Evolutionary conservation across 2,113 vertebrate genomes (phyloP), one percentile per base, ranked within the genome.

Genomic region (Phalacrocorax pelagicus): DNA sequence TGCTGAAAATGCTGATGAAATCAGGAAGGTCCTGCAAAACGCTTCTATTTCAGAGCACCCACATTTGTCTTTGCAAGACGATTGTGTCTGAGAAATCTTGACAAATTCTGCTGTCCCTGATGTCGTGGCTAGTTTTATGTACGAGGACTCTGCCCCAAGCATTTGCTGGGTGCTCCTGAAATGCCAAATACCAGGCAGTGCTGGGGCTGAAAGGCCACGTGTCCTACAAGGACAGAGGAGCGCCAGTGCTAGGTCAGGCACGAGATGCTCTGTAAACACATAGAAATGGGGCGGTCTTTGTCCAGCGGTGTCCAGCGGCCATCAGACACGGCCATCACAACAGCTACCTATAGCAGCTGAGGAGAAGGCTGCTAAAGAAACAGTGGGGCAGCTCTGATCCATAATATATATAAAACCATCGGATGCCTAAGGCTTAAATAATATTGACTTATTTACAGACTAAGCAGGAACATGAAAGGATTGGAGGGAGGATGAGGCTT

Each of bases 31-130:
- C 71, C 66, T 78, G 30, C 27, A 49, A 38, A 71, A 17, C 16
- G 4, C 17, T 32, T 26, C 34, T 47, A 9, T 7, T 40, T 15
- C 70, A 54, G 49, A 59, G 65, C 62, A 44, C 10, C 26, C 54
- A 6, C 14, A 1, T 27, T 29, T n/a, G 30, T 36, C 44, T 70
- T 44, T 24, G n/a, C 61, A 59, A 54, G 0, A 20, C 1, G 0
- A 11, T n/a, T 13, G 15, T 20, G 22, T 10, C 80, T 34, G 19
- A 49, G 20, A n/a, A 82, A 36, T 26, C 14, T 9, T 13, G 57
- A 21, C 40, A 22, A 55, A 22, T 61, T 26, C 57, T 74, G 54
- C 87, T 34, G 34, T 47, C 42, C 69, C 71, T 63, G 42, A 62
- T 3, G 1, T 23, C 42, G 20, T 10, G 18, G 40, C 55, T 20